Evolutionary conservation across 2,797 vertebrate species (phyloP), one percentile per base, ranked within the genome.

Genomic region (Taenioides sp.): DNA sequence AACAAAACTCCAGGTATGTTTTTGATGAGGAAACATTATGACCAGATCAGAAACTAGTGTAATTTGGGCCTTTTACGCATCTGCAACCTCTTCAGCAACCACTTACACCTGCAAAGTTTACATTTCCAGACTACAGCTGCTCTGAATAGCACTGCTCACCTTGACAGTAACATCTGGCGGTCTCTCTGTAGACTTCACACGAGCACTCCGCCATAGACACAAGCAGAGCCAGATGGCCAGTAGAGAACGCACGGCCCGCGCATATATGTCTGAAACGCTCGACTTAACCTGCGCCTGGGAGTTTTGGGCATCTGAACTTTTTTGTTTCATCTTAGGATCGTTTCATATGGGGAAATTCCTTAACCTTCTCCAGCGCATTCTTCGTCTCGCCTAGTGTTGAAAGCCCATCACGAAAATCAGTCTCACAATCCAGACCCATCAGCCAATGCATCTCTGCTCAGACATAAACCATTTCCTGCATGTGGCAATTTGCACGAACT

Each of bases 91-190:
- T 57, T 63, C 68, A 80, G 64, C 28, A 69, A 67, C 50, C 73
- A 67, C 58, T 74, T 54, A 77, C 70, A 67, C 57, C 7, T 7
- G 69, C 72, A 67, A 65, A 69, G 23, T n/a, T 72, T 65, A 70
- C 85, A 76, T 47, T 17, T 47, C 14, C 12, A 47, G 43, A 47
- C 14, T 50, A 74, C 73, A 78, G 75, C 54, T 49, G 61, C 74
- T 74, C 67, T 69, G 70, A 79, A 82, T 69, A 81, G 81, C 73
- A 76, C 60, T 9, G 72, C 76, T 86, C 80, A 80, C 83, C 86
- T 80, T 87, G 82, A 87, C 84, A 79, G 83, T 81, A 88, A 92
- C 87, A 91, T 91, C 88, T 92, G 89, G 85, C 77, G 0, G 1
- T 14, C 71, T 81, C 84, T 82, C 84, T 77, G 75, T 2, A 77